A percentile compares a stretch with the other conserved stretches of the same genome.
Evolutionary conservation across 2,888 invertebrate species (phyloP).

Genomic region (Crossocerus cetratus): DNA sequence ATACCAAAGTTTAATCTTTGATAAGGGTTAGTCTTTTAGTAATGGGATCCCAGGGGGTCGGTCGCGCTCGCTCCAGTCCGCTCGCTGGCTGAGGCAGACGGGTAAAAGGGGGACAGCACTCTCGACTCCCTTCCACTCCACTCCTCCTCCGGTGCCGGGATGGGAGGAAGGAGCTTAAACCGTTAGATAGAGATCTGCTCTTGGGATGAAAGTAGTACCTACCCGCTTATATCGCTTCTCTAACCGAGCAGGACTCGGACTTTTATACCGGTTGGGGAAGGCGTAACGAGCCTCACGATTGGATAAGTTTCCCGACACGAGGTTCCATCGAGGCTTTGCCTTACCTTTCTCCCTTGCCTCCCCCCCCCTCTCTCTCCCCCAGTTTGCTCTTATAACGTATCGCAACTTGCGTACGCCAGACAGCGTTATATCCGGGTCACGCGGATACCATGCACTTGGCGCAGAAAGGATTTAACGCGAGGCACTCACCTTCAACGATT

Average conservation of each 20-base stretch:
- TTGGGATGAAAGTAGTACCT: constrained; percentile 74
- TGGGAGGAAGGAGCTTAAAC: constrained; percentile 73
- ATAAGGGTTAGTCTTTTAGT: constrained; percentile 78
- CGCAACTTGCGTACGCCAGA: constrained; percentile 36
- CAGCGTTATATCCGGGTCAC: constrained; percentile 50
- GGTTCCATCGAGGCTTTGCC: constrained; percentile 51
- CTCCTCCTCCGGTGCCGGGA: constrained; percentile 37
- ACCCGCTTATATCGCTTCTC: constrained; percentile 68
- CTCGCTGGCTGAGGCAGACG: constrained; percentile 55
- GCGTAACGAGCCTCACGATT: constrained; percentile 75
- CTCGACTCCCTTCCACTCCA: constrained; percentile 9
- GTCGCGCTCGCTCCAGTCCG: constrained; percentile 47
- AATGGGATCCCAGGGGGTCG: constrained; percentile 76
- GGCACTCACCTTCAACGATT: constrained; percentile 24
- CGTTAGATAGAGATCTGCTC: constrained; percentile 77
- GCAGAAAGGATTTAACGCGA: constrained; percentile 43
- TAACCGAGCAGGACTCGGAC: constrained; percentile 66
- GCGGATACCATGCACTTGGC: constrained; percentile 45
- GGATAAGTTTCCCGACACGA: constrained; percentile 74
- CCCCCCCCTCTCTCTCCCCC: constrained; percentile 34
- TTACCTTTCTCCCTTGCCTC: constrained; percentile 30
- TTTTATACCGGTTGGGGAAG: constrained; percentile 69
- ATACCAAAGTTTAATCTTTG: constrained; percentile 80
- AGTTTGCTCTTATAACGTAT: constrained; percentile 45
- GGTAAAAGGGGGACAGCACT: constrained; percentile 32